Conservation (phyloP, 2,113 vertebrate species). For the Dasyprocta punctata region DNA sequence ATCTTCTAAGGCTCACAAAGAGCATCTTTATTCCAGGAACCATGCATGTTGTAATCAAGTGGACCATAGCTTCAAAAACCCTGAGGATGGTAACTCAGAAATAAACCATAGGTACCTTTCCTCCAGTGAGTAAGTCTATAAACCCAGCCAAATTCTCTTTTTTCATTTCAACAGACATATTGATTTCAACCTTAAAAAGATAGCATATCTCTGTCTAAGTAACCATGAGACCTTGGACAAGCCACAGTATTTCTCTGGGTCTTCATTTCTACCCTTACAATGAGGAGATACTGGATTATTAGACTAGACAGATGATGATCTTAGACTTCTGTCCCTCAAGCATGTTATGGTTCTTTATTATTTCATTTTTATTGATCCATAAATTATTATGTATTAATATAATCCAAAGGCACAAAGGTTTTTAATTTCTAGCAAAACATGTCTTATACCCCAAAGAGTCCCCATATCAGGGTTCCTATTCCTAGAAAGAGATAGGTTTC, state of each 20-base stretch:
- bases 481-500: neutral
- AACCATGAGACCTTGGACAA: neutral
- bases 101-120: neutral
- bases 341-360: neutral
- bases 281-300: neutral
- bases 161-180: neutral
- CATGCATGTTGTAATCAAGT: neutral
- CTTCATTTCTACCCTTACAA: neutral
- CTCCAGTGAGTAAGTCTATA: neutral
- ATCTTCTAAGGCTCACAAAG: neutral
- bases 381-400: neutral
- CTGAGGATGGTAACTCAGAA: neutral
- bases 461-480: neutral
- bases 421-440: slow-evolving; percentile 40
- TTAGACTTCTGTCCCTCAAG: neutral
- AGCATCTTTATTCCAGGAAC: neutral
- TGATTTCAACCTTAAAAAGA: neutral
- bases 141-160: neutral
- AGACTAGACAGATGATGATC: neutral
- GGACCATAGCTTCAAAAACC: neutral
- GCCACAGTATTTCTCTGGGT: neutral
- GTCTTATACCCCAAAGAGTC: neutral
- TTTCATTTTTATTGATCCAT: neutral
- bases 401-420: neutral
- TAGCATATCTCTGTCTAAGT: neutral